A percentile compares a stretch with the other conserved stretches of the same genome.
Conservation (phyloP, 2,797 vertebrate genomes). For the Epinephelus awoara region DNA sequence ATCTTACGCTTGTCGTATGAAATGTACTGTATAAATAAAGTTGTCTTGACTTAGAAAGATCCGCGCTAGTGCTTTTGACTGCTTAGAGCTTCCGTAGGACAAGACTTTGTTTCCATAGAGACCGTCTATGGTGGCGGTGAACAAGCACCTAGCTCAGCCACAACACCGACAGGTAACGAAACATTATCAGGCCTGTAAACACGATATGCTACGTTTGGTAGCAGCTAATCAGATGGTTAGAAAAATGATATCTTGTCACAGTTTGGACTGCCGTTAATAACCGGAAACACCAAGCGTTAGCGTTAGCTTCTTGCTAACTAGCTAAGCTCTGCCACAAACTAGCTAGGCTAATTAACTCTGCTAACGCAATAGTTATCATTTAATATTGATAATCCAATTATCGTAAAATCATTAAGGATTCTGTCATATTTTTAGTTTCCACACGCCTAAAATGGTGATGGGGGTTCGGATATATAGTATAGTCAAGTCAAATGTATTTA, state of each 20-base stretch:
- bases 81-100: conserved; percentile 49
- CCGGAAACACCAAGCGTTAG: neutral
- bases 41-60: neutral
- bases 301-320: conserved; percentile 26
- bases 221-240: rapidly evolving
- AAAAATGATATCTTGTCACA: rapidly evolving
- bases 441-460: neutral
- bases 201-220: rapidly evolving
- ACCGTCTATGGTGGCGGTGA: conserved; percentile 1
- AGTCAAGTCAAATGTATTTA: neutral
- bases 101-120: conserved; percentile 63
- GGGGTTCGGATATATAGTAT: neutral
- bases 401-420: neutral
- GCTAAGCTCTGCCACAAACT: conserved; percentile 2
- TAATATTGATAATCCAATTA: neutral
- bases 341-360: neutral
- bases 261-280: too few relatives aligned
- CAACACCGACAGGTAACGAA: conserved; percentile 26
- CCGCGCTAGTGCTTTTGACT: neutral
- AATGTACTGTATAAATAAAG: neutral
- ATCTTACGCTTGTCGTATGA: too few relatives aligned
- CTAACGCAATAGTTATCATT: neutral
- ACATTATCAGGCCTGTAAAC: rapidly evolving
- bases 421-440: neutral
- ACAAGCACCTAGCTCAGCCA: neutral